These are phyloP conservation scores for Drosophila murphyi DNA, from an alignment of 1,140 invertebrate species.

Conservation along the genomic window DNA sequence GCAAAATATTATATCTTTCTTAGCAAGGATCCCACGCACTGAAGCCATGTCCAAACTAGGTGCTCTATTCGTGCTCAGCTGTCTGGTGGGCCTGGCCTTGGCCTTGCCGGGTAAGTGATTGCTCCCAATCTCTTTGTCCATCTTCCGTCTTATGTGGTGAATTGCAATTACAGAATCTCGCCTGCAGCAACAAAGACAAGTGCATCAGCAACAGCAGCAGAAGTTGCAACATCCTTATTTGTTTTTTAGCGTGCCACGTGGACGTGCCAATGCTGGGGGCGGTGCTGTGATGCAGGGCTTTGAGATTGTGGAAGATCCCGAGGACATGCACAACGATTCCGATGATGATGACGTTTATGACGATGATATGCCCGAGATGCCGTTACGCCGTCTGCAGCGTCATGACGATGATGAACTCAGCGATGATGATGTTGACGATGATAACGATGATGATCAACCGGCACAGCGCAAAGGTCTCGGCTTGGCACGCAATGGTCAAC, in stretches of 20 bases:
- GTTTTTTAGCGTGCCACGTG: constrained; percentile 65
- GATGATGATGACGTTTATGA: constrained; percentile 40
- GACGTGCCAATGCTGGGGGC: constrained; percentile 58
- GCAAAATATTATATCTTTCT: not conserved
- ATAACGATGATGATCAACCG: constrained; percentile 36
- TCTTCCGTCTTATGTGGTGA: not conserved
- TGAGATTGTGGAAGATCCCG: constrained; percentile 53
- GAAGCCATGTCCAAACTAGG: constrained; percentile 57
- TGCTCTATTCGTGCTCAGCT: constrained; percentile 55
- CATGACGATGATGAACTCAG: constrained; percentile 34
- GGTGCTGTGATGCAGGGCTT: constrained; percentile 66
- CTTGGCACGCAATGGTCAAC: constrained; percentile 48
- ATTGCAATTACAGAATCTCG: constrained; percentile 50
- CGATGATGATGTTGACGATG: constrained; percentile 15
- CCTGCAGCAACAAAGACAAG: constrained; percentile 36
- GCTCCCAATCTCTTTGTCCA: no score
- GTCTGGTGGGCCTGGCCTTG: constrained; percentile 49
- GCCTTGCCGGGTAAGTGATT: constrained; percentile 50
- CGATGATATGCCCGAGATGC: constrained; percentile 24
- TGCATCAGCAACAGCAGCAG: constrained; percentile 18
- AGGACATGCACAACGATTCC: constrained; percentile 34
- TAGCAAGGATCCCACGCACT: not conserved
- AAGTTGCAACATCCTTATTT: constrained; percentile 63
- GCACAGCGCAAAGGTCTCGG: constrained; percentile 26
- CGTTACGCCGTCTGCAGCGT: constrained; percentile 1